These are phyloP conservation scores for Trididemnum clinides DNA, from an alignment of 23 tunicate species.

Conservation along the genomic window DNA sequence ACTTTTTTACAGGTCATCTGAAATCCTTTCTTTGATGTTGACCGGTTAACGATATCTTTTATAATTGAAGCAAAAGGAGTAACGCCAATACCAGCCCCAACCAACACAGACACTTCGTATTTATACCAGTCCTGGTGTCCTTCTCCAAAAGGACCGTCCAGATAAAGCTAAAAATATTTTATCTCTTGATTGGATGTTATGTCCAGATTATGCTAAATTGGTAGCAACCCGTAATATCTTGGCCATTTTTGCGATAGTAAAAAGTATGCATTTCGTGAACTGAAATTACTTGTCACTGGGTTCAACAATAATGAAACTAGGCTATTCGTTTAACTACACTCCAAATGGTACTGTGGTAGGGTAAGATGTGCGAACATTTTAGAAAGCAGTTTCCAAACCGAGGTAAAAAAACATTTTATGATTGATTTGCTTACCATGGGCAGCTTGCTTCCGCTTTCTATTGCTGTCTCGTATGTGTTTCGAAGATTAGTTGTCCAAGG, in stretches of 20 bases:
- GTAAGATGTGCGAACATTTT: not conserved
- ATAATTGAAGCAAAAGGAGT: slow-evolving; percentile 98
- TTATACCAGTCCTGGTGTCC: slow-evolving; percentile 99
- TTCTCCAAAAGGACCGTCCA: slow-evolving; percentile 99
- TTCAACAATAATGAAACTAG: no score
- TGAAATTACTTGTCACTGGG: no score
- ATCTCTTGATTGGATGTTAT: not conserved
- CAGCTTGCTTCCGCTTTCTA: slow-evolving; percentile 40
- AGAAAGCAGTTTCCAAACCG: not conserved
- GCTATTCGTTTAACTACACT: no score
- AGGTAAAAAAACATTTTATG: not conserved
- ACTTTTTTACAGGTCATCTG: slow-evolving; percentile 90
- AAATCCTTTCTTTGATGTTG: slow-evolving; percentile 53
- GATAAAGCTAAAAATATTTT: slow-evolving; percentile 50
- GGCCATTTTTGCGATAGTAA: no score
- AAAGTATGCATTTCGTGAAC: no score
- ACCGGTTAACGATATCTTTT: slow-evolving; percentile 81
- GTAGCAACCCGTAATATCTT: no score
- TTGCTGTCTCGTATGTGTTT: slow-evolving; percentile 60
- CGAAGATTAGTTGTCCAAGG: slow-evolving; percentile 96
- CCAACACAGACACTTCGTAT: slow-evolving; percentile 89
- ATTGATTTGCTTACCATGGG: slow-evolving; percentile 39
- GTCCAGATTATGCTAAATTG: no score
- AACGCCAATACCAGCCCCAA: slow-evolving; percentile 99
- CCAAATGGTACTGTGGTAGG: no score